A percentile compares a stretch with the other conserved stretches of the same genome.
These are phyloP conservation scores for Typhlichthys subterraneus DNA, from an alignment of 2,797 vertebrate genomes.

Conservation along the genomic window DNA sequence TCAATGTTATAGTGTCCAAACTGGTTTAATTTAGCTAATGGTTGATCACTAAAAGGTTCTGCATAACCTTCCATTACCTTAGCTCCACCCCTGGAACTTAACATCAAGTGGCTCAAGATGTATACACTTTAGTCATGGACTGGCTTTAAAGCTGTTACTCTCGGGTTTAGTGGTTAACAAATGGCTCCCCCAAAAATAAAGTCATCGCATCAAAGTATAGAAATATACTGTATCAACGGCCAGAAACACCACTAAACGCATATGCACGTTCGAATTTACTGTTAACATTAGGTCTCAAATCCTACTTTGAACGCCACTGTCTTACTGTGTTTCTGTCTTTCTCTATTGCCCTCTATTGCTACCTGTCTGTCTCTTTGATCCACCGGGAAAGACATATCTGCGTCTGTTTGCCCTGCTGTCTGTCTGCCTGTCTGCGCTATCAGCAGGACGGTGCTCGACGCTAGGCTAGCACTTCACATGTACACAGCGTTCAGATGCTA, in stretches of 20 bases:
- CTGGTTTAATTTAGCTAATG: conserved; percentile 13
- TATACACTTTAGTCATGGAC: conserved; percentile 12
- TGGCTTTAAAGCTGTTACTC: conserved; percentile 15
- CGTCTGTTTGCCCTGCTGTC: conserved; percentile 6
- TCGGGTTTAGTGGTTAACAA: background rate
- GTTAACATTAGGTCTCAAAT: too few species aligned
- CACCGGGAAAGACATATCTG: background rate
- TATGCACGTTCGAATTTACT: too few species aligned
- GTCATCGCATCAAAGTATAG: too few species aligned
- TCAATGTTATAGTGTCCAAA: too few species aligned
- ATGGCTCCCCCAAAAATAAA: too few species aligned
- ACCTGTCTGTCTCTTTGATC: too few species aligned
- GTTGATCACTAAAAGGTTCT: conserved; percentile 3
- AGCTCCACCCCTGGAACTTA: conserved; percentile 15
- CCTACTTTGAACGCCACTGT: conserved; percentile 13
- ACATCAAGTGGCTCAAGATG: conserved; percentile 9
- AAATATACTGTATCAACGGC: too few species aligned
- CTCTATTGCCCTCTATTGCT: conserved; percentile 1
- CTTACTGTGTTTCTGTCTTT: background rate
- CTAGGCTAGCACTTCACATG: background rate
- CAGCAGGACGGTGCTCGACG: background rate
- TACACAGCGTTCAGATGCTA: background rate
- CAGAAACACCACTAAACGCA: too few species aligned
- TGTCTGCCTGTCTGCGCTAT: background rate
- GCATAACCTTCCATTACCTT: background rate